Conservation (phyloP, 2,888 invertebrate species). For the Torymus auratus region DNA sequence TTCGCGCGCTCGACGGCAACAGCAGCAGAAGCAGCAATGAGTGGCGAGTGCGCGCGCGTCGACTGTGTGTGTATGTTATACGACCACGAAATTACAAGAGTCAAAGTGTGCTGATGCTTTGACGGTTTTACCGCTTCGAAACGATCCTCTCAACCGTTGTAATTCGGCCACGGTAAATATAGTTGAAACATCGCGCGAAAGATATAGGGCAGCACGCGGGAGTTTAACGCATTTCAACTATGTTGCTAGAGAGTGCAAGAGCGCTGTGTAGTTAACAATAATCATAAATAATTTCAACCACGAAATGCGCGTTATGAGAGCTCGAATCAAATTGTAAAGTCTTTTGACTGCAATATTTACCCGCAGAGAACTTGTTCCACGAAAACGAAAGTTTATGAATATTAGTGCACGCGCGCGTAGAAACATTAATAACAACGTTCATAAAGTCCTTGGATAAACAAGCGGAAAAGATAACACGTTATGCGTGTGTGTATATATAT, state of each 20-base stretch:
- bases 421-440: too few relatives aligned
- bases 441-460: too few relatives aligned
- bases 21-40: not conserved
- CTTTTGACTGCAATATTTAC: too few relatives aligned
- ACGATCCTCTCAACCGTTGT: slow-evolving; percentile 45
- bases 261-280: not conserved
- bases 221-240: slow-evolving; percentile 17
- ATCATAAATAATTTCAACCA: slow-evolving; percentile 13
- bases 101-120: slow-evolving; percentile 45
- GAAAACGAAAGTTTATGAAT: too few relatives aligned
- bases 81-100: slow-evolving; percentile 53
- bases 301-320: not conserved
- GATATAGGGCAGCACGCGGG: slow-evolving; percentile 9
- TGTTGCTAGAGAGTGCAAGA: not conserved
- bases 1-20: not conserved
- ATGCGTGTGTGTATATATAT: too few relatives aligned
- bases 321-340: too few relatives aligned
- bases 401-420: too few relatives aligned
- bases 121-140: slow-evolving; percentile 50
- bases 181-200: slow-evolving; percentile 41
- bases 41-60: not conserved
- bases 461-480: too few relatives aligned
- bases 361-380: too few relatives aligned
- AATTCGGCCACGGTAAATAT: slow-evolving; percentile 54
- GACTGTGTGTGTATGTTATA: slow-evolving; percentile 24